These are phyloP conservation scores for Sinonovacula constricta DNA, from an alignment of 1,140 invertebrate genomes.

Conservation along the genomic window DNA sequence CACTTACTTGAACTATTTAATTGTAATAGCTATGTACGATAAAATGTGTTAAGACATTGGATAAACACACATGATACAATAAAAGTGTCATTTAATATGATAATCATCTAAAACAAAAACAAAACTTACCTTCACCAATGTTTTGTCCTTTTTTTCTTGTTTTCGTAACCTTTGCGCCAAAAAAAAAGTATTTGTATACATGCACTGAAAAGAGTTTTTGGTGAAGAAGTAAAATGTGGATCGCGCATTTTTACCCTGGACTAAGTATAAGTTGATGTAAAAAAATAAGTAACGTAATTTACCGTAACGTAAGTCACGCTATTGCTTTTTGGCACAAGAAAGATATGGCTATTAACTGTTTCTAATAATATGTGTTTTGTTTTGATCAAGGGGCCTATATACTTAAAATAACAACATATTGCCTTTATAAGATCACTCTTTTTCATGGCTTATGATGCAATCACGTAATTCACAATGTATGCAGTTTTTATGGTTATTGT, in stretches of 20 bases:
- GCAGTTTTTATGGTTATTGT: not conserved
- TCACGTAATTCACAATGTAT: constrained; percentile 17
- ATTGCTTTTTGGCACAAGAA: too few relatives aligned
- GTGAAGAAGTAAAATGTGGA: not conserved
- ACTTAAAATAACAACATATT: not conserved
- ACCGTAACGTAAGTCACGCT: too few relatives aligned
- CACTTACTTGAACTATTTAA: not conserved
- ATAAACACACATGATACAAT: not conserved
- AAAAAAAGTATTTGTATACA: not conserved
- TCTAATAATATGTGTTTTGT: not conserved
- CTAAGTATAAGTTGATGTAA: not conserved
- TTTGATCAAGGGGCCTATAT: not conserved
- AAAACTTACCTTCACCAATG: not conserved
- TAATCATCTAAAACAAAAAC: not conserved
- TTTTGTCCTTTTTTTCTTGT: not conserved
- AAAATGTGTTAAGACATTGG: not conserved
- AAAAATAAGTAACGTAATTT: constrained; percentile 14
- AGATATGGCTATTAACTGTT: not conserved
- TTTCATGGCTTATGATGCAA: not conserved
- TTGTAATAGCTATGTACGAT: not conserved
- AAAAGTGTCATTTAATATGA: not conserved
- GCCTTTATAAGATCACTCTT: not conserved
- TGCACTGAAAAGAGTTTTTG: not conserved
- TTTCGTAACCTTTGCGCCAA: not conserved
- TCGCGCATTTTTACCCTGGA: not conserved